Base-by-base conservation (phyloP, 2,888 invertebrate species). In the Cistogaster globosa region DNA sequence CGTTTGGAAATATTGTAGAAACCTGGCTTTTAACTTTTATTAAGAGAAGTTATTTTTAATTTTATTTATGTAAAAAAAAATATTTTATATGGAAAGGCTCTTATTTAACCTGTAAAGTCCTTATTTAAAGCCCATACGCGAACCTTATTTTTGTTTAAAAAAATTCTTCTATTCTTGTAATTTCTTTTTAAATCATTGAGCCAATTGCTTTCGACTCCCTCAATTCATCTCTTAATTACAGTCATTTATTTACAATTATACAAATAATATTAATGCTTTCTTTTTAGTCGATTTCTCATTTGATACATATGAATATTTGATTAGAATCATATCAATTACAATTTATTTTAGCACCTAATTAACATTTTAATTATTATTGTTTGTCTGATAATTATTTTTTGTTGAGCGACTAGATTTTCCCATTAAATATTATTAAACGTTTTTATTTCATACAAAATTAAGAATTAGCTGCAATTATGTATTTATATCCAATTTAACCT, bases 311-410 rank as follows among this genome's bases (percentile, higher is more conserved):
- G 72, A 80, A 80, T 79, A 81, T 74, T 77, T 74, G 51, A 81
- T 72, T 77, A 78, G 77, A 72, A 81, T 84, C 81, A 78, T 84
- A 84, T 84, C 77, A 74, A 84, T 84, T 69, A 78, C 84, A 81
- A 72, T 84, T 80, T 80, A 58, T 72, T 84, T 81, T 78, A 81
- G 62, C 81, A 81, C 74, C 84, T 81, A 77, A 84, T 84, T 84
- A 81, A 78, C 77, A 78, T 84, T 74, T 81, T 48, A 81, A 84
- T 81, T 63, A 51, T 62, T 60, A 42, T 45, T 68, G 58, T 38
- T 76, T 60, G 26, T 51, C 8, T 42, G 32, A 32, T 6, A 32
- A 38, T 36, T 36, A 16, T 48, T 55, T 67, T 75, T 53, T 32
- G n/a, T 36, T 22, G 26, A 32, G 8, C 38, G 14, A 14, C 4